A percentile compares a stretch with the other conserved stretches of the same genome.
Evolutionary conservation across 2,113 vertebrate genomes (phyloP).

Genomic region (Calyptomena viridis): DNA sequence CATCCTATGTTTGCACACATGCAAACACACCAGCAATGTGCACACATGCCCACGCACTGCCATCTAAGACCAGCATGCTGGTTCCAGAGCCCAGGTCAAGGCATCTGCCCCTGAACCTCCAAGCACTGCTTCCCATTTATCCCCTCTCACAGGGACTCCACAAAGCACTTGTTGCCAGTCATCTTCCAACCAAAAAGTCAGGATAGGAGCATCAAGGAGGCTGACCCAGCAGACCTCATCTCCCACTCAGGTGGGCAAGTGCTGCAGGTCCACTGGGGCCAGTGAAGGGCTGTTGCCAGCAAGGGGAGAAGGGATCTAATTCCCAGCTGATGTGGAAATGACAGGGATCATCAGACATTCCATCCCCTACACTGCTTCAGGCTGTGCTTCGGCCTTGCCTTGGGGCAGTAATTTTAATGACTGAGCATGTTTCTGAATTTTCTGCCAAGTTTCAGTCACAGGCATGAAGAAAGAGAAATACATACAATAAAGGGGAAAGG

Average conservation of each 20-base stretch:
- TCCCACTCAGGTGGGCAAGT: rapidly evolving
- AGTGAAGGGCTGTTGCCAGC: neutral
- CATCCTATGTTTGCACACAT: too few species aligned
- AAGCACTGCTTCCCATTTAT: rapidly evolving
- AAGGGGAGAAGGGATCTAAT: neutral
- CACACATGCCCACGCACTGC: rapidly evolving
- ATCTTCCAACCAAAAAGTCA: neutral
- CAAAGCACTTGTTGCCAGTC: neutral
- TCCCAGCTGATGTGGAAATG: neutral
- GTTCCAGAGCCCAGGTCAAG: neutral
- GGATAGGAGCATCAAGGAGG: neutral
- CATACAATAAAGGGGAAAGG: neutral
- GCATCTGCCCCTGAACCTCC: neutral
- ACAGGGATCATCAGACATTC: neutral
- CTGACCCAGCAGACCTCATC: neutral
- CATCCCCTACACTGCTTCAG: neutral
- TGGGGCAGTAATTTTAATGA: neutral
- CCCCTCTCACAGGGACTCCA: neutral
- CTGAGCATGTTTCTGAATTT: neutral
- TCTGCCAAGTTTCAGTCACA: slow-evolving; percentile 43
- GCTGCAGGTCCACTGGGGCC: neutral
- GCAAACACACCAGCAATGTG: neutral
- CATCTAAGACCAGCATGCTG: rapidly evolving
- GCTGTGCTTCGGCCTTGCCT: neutral
- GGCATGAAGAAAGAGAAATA: neutral